Base-by-base conservation (phyloP, 2,888 invertebrate species). In the Cheilosia scutellata region DNA sequence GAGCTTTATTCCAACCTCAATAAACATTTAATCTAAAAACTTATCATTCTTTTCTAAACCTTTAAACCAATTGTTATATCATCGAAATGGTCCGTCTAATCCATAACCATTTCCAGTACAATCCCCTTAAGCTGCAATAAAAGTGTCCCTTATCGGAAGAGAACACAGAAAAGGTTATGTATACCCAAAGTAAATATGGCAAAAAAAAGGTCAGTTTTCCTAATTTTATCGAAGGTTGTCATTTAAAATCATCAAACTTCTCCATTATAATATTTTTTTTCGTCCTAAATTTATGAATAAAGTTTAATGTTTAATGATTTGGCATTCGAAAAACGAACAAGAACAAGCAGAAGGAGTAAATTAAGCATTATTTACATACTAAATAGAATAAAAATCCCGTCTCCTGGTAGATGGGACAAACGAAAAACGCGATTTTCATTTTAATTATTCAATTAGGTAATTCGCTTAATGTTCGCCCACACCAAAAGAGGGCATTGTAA, bases 41-140 rank as follows among this genome's bases (percentile, higher is more conserved):
- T 13, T 55, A 40, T 65, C 49, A 40, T 58, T 42, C 57, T 31
- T 25, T 42, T 20, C 40, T 40, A 40, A 66, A 20, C 47, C 31
- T 40, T 40, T 58, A 75, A 66, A 58, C 57, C 75, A 65, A 75
- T 75, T 58, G 55, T 75, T 49, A 40, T 42, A 55, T 40, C 53
- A 65, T 55, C 31, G 40, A 55, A 40, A 66, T 20, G 27, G 16
- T 57, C 4, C 29, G 27, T 40, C 65, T 57, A 49, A 75, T 58
- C 57, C 51, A 75, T 66, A 75, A 58, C 65, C 55, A 75, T 65
- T 66, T 75, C 40, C 2, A 37, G 37, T 47, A 68, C 27, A 51
- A 62, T 53, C 33, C 37, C 53, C 20, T 55, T 47, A 77, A 77
- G 60, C 70, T 44, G 33, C 68, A 44, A 70, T 70, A 77, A 77